Evolutionary conservation across 2,113 vertebrate species (phyloP).

Genomic region (Oceanodroma tethys): DNA sequence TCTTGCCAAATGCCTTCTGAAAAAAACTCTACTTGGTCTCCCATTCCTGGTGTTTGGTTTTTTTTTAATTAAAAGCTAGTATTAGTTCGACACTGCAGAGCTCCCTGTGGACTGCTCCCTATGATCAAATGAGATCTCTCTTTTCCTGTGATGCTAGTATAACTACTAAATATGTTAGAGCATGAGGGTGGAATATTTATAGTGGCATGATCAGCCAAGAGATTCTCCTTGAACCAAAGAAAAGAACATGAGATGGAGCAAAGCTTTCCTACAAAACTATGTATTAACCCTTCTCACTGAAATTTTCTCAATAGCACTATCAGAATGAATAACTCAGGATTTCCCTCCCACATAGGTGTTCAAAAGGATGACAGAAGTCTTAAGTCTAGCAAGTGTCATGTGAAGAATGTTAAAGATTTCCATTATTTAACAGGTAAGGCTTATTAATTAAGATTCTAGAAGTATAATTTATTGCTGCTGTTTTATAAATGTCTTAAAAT

Average conservation of each 20-base stretch:
- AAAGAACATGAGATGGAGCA: neutral
- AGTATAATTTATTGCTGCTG: neutral
- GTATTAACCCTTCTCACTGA: neutral
- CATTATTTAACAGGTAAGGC: conserved; percentile 67
- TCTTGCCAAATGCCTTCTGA: neutral
- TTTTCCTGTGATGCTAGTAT: neutral
- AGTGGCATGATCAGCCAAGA: neutral
- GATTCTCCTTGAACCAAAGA: neutral
- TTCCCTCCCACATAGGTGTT: conserved; percentile 30
- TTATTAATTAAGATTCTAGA: neutral
- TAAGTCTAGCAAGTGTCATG: neutral
- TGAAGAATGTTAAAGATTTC: neutral
- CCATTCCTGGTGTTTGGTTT: neutral
- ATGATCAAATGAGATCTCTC: neutral
- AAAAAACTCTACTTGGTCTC: neutral
- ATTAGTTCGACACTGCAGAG: neutral
- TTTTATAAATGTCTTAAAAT: conserved; percentile 21
- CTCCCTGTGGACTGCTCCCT: neutral
- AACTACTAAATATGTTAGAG: neutral
- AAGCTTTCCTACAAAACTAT: neutral
- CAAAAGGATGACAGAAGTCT: neutral
- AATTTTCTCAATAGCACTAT: neutral
- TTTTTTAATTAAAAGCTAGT: neutral
- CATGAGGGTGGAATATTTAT: neutral
- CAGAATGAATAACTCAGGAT: neutral